These are phyloP conservation scores for Chlorodrepanis virens DNA, from an alignment of 2,113 vertebrate genomes.

Conservation along the genomic window DNA sequence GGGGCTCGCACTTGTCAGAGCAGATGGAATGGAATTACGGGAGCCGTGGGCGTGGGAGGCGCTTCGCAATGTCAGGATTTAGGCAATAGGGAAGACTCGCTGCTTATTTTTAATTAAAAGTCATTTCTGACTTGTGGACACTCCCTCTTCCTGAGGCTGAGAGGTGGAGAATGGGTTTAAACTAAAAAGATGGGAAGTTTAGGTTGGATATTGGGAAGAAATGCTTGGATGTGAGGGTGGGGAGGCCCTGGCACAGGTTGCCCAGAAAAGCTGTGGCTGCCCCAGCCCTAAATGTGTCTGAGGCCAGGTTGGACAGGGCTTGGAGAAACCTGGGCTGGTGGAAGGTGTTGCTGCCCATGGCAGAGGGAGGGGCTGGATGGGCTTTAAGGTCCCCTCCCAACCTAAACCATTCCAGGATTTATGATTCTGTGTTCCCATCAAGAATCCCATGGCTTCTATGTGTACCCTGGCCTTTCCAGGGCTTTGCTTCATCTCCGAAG, in stretches of 20 bases:
- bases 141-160: neutral
- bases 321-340: accelerated
- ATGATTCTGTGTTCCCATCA: neutral
- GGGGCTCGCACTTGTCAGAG: neutral
- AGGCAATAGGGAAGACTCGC: neutral
- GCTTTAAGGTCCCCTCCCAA: neutral
- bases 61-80: neutral
- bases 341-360: neutral
- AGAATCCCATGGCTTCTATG: neutral
- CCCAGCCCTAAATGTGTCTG: accelerated
- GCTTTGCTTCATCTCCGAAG: neutral
- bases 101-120: neutral
- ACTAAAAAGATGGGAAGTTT: neutral
- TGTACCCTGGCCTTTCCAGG: neutral
- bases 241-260: neutral
- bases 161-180: neutral
- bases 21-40: neutral
- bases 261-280: neutral
- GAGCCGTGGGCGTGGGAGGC: neutral
- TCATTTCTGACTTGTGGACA: accelerated
- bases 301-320: accelerated
- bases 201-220: neutral
- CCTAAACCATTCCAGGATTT: neutral
- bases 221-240: neutral
- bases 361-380: accelerated